These are phyloP conservation scores for Cotesia congregata DNA, from an alignment of 2,888 invertebrate species.

Conservation along the genomic window DNA sequence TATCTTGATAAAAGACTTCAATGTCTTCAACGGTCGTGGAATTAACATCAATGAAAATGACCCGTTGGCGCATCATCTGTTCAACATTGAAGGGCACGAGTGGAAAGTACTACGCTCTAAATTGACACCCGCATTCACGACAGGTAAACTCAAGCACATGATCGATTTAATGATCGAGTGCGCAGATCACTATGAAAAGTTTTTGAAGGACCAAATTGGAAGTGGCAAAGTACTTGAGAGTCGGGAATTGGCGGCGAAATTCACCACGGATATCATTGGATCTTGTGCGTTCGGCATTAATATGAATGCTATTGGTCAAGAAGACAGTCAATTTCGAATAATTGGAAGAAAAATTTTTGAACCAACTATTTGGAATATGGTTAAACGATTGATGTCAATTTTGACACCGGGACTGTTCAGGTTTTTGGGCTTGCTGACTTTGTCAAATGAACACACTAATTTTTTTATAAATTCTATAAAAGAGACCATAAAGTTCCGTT, in stretches of 20 bases:
- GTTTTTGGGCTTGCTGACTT: slow-evolving; percentile 43
- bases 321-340: slow-evolving; percentile 58
- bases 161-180: slow-evolving; percentile 69
- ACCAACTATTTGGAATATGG: slow-evolving; percentile 45
- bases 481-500: slow-evolving; percentile 63
- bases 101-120: slow-evolving; percentile 71
- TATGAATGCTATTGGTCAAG: slow-evolving; percentile 57
- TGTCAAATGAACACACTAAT: slow-evolving; percentile 50
- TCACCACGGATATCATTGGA: slow-evolving; percentile 66
- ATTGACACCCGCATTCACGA: slow-evolving; percentile 70
- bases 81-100: slow-evolving; percentile 63
- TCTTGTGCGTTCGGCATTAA: slow-evolving; percentile 66
- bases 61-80: slow-evolving; percentile 54
- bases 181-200: slow-evolving; percentile 64
- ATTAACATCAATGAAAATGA: slow-evolving; percentile 40
- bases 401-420: slow-evolving; percentile 49
- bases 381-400: slow-evolving; percentile 9
- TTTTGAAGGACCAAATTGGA: slow-evolving; percentile 58
- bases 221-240: slow-evolving; percentile 36
- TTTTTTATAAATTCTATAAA: slow-evolving; percentile 61
- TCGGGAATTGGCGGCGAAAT: slow-evolving; percentile 57
- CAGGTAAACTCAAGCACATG: slow-evolving; percentile 69
- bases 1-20: neutral
- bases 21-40: slow-evolving; percentile 19
- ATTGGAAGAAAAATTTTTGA: slow-evolving; percentile 57